Base-by-base conservation (phyloP, 2,888 invertebrate species). In the Heliconius ethilla region DNA sequence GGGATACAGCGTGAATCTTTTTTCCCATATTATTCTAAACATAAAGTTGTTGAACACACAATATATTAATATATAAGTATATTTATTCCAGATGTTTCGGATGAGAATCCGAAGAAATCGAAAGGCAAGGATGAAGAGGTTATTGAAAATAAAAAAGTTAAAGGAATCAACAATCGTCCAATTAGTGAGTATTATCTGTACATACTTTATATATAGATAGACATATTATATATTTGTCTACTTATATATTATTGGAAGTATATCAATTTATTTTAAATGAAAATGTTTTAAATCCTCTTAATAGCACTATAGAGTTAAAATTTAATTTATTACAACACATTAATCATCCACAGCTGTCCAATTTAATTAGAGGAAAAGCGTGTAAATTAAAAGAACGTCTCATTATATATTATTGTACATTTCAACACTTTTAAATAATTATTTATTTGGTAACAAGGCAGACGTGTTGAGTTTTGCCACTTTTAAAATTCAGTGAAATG, bases 111-210 rank as follows among this genome's bases (percentile, higher is more conserved):
- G 85, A 94, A 93, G 88, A 94, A 92, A 88, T 89, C 93, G 15
- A 91, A 89, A 87, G 91, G 90, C 84, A 93, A 93, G 82, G 90
- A 89, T 7, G 93, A 92, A 77, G 92, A 92, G 79, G 91, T 85
- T 22, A 87, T 86, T 75, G 90, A 89, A 59, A 91, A 92, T 65
- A 91, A 92, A 82, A 84, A 86, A 73, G 85, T 87, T 37, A 88
- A 88, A 84, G 74, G 74, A 37, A 79, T 86, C 77, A 86, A 88
- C 27, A 78, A 78, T 22, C 80, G 78, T 15, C 80, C 80, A 78
- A 82, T 89, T 81, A 89, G 91, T 92, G 83, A 90, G 92, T 90
- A 67, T 63, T 74, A 67, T 25, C 5, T 67, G 13, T 25, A 40
- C 2, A 11, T 67, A 33, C 1, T 67, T 67, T 66, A 5, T 11